A percentile compares a stretch with the other conserved stretches of the same genome.
These are phyloP conservation scores for Tetropium fuscum DNA, from an alignment of 2,888 invertebrate species.

Conservation along the genomic window DNA sequence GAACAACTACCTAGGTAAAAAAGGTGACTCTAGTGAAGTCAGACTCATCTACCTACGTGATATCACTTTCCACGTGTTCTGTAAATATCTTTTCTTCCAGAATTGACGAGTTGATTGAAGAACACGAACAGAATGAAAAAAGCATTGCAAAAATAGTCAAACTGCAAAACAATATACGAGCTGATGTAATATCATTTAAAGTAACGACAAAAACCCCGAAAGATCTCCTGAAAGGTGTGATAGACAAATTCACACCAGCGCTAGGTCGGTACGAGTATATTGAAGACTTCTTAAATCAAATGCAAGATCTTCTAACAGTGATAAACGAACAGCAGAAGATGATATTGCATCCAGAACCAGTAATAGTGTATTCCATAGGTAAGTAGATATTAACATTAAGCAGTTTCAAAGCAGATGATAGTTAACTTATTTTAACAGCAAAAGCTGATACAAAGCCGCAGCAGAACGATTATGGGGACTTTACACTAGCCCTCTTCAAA, in stretches of 20 bases:
- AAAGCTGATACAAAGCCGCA: too few species aligned
- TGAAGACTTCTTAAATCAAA: conserved; percentile 32
- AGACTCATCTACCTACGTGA: too few species aligned
- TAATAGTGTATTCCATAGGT: conserved; percentile 3
- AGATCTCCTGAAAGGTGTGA: conserved; percentile 30
- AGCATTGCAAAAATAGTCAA: conserved; percentile 39
- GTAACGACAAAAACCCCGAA: conserved; percentile 35
- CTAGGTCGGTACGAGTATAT: conserved; percentile 45
- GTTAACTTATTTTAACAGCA: too few species aligned
- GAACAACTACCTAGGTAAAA: too few species aligned
- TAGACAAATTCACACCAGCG: conserved; percentile 29
- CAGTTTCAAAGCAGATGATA: too few species aligned
- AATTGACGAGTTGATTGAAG: conserved; percentile 34
- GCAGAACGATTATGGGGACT: conserved; percentile 10
- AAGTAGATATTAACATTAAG: too few species aligned
- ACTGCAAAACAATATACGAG: conserved; percentile 41
- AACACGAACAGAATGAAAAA: conserved; percentile 46
- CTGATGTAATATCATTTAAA: conserved; percentile 41
- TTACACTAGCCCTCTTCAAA: conserved; percentile 17
- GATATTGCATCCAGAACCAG: conserved; percentile 32
- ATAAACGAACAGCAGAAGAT: conserved; percentile 24
- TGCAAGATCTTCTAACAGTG: conserved; percentile 31
- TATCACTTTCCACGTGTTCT: too few species aligned
- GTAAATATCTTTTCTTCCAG: too few species aligned
- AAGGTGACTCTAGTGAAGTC: too few species aligned